Conservation (phyloP, 2,113 vertebrate genomes). For the Kobus ellipsiprymnus region DNA sequence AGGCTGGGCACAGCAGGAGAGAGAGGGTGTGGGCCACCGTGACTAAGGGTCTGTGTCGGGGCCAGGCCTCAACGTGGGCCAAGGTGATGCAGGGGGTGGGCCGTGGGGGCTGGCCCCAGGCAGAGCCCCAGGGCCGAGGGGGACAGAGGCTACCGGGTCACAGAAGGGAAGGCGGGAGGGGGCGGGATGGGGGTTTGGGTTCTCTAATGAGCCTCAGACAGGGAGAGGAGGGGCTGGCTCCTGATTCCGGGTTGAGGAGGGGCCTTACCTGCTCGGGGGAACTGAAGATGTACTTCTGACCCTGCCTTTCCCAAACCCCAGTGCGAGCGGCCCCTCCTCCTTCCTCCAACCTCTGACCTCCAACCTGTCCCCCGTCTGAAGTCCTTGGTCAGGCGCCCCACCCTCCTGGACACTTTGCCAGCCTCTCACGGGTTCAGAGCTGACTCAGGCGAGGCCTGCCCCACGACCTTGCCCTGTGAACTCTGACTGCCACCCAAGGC, state of each 20-base stretch:
- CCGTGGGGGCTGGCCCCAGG: not conserved
- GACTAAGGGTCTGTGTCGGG: not conserved
- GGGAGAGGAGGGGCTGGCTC: not conserved
- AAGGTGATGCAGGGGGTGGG: not conserved
- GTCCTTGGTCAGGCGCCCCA: not conserved
- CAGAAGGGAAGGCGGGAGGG: no score
- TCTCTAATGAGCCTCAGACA: not conserved
- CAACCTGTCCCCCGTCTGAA: not conserved
- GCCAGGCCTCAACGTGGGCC: not conserved
- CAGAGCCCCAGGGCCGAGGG: not conserved
- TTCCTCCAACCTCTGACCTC: not conserved
- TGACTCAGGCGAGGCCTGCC: not conserved
- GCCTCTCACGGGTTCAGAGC: not conserved
- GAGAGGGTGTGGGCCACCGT: not conserved
- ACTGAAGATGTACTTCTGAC: not conserved
- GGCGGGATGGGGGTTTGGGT: not conserved
- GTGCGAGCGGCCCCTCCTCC: not conserved
- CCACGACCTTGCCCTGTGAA: not conserved
- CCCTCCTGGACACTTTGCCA: not conserved
- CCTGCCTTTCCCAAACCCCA: not conserved
- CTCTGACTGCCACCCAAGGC: not conserved
- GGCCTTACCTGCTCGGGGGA: no score
- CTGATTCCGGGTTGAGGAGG: fast-evolving
- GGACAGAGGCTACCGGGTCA: not conserved
- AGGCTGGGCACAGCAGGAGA: not conserved